phyloP scores from a whole-genome alignment of 1,140 invertebrate species.

The Latrodectus geometricus region DNA sequence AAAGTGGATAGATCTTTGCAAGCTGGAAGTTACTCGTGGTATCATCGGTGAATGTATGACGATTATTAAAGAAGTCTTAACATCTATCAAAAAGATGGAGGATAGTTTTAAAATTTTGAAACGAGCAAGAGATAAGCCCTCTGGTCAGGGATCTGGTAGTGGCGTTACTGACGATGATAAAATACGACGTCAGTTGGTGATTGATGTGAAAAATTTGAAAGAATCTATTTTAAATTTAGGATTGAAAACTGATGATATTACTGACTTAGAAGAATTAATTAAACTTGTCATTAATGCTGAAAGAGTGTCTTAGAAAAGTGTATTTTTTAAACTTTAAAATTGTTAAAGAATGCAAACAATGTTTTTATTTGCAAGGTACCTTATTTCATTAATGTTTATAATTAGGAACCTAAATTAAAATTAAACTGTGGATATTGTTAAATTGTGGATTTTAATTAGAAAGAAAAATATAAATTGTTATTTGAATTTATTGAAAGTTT shows the following conservation, averaged over 20 bases:
- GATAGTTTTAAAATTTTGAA: conserved; percentile 90
- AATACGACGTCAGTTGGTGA: conserved; percentile 87
- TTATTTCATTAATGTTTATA: no score
- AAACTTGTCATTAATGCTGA: not conserved
- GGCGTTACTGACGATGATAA: conserved; percentile 89
- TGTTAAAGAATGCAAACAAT: no score
- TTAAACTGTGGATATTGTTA: no score
- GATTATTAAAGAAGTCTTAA: conserved; percentile 87
- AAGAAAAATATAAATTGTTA: no score
- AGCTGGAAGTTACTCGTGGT: conserved; percentile 74
- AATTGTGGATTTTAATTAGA: no score
- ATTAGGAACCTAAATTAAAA: no score
- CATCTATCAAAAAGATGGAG: conserved; percentile 93
- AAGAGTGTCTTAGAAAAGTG: not conserved
- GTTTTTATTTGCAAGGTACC: no score
- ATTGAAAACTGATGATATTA: not conserved
- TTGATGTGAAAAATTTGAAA: conserved; percentile 79
- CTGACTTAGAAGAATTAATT: not conserved
- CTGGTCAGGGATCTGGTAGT: conserved; percentile 67
- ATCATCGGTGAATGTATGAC: conserved; percentile 80
- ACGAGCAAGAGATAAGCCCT: conserved; percentile 79
- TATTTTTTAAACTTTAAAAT: no score
- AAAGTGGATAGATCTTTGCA: conserved; percentile 68
- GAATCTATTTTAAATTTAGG: conserved; percentile 66
- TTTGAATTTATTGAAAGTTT: no score